Evolutionary conservation across 2,113 vertebrate genomes (phyloP).

Genomic region (Ariopsis seemanni): DNA sequence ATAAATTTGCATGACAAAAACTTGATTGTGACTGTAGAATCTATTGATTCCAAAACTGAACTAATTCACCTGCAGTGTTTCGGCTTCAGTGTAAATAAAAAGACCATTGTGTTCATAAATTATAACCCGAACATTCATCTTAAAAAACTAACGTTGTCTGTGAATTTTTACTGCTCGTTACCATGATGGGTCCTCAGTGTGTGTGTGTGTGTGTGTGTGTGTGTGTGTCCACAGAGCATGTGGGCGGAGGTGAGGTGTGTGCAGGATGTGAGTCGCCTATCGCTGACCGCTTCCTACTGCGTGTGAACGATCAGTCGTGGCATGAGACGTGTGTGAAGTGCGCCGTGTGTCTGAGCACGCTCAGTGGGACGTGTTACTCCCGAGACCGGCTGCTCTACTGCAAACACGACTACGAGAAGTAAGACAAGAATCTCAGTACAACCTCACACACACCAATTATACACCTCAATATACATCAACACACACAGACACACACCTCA

Average conservation of each 20-base stretch:
- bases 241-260: constrained; percentile 78
- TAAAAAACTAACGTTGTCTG: not conserved
- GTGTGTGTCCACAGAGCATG: constrained; percentile 68
- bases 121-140: not conserved
- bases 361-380: constrained; percentile 84
- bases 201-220: constrained; percentile 13
- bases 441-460: not conserved
- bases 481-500: not conserved
- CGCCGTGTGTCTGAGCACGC: constrained; percentile 77
- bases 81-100: not conserved
- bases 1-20: not conserved
- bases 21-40: not conserved
- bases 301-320: constrained; percentile 86
- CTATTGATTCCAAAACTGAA: not conserved
- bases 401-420: constrained; percentile 91
- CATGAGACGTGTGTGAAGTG: constrained; percentile 90
- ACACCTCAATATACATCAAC: not conserved
- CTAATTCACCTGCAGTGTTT: not conserved
- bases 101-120: not conserved
- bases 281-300: constrained; percentile 84
- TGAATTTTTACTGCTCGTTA: constrained; percentile 11
- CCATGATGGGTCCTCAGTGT: not conserved
- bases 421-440: constrained; percentile 49
- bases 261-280: constrained; percentile 84
- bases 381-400: constrained; percentile 86